A percentile compares a stretch with the other conserved stretches of the same genome.
These are phyloP conservation scores for Sebastes taczanowskii DNA, from an alignment of 2,797 vertebrate species.

Conservation along the genomic window DNA sequence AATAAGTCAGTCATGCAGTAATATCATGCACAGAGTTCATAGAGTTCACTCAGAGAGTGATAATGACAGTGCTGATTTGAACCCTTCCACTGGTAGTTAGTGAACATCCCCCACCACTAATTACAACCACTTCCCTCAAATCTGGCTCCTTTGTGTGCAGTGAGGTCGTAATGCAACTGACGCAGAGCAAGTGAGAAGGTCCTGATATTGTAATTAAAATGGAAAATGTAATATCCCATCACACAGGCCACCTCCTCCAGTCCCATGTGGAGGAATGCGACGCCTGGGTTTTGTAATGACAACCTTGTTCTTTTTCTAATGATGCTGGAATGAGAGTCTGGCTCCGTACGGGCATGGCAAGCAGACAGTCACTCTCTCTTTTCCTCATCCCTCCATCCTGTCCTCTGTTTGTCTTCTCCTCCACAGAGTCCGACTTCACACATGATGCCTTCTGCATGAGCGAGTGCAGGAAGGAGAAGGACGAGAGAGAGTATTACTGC, in stretches of 20 bases:
- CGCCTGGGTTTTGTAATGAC: conserved; percentile 53
- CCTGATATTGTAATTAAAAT: conserved; percentile 53
- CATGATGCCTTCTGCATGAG: conserved; percentile 83
- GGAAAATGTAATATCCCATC: conserved; percentile 21
- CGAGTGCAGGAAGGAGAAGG: conserved; percentile 85
- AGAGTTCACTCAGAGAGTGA: conserved; percentile 5
- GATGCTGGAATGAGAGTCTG: conserved; percentile 51
- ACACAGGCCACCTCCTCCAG: conserved; percentile 15
- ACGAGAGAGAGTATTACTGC: conserved; percentile 84
- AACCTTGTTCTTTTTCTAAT: conserved; percentile 45
- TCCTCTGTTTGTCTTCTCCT: conserved; percentile 26
- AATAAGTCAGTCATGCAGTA: neutral
- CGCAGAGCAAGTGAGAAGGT: conserved; percentile 45
- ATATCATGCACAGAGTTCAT: neutral
- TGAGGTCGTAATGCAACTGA: conserved; percentile 24
- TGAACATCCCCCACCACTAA: conserved; percentile 55
- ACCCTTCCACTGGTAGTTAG: conserved; percentile 11
- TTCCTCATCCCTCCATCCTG: conserved; percentile 13
- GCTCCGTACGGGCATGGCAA: conserved; percentile 26
- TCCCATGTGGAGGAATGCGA: conserved; percentile 53
- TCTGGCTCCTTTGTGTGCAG: conserved; percentile 44
- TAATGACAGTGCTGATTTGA: conserved; percentile 12
- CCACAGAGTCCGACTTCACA: conserved; percentile 80
- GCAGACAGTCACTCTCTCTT: conserved; percentile 20
- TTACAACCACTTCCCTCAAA: conserved; percentile 43